phyloP scores from a whole-genome alignment of 53 echinoderm and acorn worm genomes.

The Patiria pectinifera region DNA sequence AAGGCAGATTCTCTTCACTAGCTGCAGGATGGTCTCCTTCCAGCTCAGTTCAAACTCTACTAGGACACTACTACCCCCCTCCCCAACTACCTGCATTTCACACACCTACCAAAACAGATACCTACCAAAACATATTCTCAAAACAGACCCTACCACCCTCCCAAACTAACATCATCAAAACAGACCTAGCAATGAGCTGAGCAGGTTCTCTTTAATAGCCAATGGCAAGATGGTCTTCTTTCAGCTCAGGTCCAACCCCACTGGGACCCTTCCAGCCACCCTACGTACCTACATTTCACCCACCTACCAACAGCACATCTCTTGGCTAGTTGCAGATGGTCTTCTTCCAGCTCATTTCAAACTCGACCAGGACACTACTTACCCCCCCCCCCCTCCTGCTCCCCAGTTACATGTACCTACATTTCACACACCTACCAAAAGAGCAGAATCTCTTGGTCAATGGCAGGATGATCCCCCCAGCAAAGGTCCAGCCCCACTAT shows the following conservation, averaged over 20 bases:
- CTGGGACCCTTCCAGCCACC: background rate
- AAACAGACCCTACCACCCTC: too few species aligned
- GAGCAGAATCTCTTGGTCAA: constrained; percentile 1
- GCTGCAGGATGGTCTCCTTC: background rate
- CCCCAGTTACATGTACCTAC: too few species aligned
- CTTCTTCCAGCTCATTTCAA: background rate
- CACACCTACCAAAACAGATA: constrained; percentile 81
- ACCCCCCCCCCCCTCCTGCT: background rate
- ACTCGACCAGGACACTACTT: background rate
- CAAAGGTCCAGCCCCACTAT: constrained; percentile 69
- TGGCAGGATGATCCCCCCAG: constrained; percentile 51
- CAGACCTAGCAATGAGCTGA: too few species aligned
- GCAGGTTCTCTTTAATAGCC: background rate
- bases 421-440: constrained; percentile 60
- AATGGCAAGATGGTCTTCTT: background rate
- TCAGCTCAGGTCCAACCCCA: background rate
- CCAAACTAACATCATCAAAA: too few species aligned
- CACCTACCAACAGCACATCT: constrained; percentile 4
- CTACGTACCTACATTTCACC: too few species aligned
- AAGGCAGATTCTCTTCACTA: background rate
- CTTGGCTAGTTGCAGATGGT: background rate
- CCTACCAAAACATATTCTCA: too few species aligned
- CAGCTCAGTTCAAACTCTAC: background rate
- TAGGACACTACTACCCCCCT: background rate
- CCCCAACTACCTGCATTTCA: too few species aligned